Percentiles rank a stretch among this genome's conserved stretches.
These are phyloP conservation scores for Aphodius granarius DNA, from an alignment of 2,888 invertebrate species.

Conservation along the genomic window DNA sequence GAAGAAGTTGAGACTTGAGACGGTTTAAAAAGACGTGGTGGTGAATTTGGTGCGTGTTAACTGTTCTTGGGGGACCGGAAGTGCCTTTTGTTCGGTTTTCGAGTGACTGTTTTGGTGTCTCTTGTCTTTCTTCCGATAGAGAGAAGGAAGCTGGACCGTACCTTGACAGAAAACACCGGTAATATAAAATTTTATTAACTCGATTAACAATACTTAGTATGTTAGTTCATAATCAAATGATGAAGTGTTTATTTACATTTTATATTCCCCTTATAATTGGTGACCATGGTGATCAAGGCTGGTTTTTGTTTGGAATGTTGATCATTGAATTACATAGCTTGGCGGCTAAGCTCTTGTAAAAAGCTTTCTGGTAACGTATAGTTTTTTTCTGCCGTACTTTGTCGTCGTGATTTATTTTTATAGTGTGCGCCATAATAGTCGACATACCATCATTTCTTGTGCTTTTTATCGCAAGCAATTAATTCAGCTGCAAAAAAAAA, in stretches of 20 bases:
- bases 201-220: background rate
- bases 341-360: background rate
- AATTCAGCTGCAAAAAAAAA: background rate
- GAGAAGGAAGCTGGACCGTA: slow-evolving; percentile 33
- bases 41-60: background rate
- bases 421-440: background rate
- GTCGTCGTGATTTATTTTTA: background rate
- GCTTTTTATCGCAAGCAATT: background rate
- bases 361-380: background rate
- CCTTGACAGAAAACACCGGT: slow-evolving; percentile 31
- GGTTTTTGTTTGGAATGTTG: background rate
- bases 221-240: background rate
- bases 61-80: background rate
- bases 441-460: background rate
- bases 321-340: background rate
- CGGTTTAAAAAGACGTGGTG: slow-evolving; percentile 20
- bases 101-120: background rate
- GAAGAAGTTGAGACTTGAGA: slow-evolving; percentile 28
- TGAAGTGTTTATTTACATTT: background rate
- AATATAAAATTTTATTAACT: slow-evolving; percentile 22
- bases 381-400: background rate
- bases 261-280: background rate
- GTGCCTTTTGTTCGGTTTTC: background rate
- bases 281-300: background rate
- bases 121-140: background rate